These are phyloP conservation scores for Pipistrellus kuhlii DNA, from an alignment of 2,797 vertebrate genomes.

Conservation along the genomic window DNA sequence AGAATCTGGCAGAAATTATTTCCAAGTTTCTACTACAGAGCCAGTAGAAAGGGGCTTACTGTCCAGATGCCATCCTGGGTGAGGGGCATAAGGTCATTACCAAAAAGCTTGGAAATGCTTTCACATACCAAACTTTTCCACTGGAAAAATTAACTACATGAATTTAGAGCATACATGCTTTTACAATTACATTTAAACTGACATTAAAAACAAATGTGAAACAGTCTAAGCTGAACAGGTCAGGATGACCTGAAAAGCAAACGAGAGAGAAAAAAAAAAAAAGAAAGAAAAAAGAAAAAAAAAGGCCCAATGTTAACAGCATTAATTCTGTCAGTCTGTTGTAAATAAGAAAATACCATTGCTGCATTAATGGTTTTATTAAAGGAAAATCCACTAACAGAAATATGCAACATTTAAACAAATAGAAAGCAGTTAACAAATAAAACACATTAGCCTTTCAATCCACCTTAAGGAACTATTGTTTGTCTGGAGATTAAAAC, in stretches of 20 bases:
- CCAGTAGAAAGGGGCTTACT: slow-evolving; percentile 68
- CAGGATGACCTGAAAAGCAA: slow-evolving; percentile 85
- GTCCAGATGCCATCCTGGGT: slow-evolving; percentile 69
- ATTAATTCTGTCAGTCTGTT: slow-evolving; percentile 83
- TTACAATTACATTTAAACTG: slow-evolving; percentile 85
- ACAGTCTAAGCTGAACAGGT: slow-evolving; percentile 87
- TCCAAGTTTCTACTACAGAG: slow-evolving; percentile 69
- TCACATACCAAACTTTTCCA: slow-evolving; percentile 70
- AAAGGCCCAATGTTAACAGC: slow-evolving; percentile 70
- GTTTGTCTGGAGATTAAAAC: slow-evolving; percentile 50
- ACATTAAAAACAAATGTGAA: slow-evolving; percentile 88
- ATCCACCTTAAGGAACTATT: slow-evolving; percentile 48
- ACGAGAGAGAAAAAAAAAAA: slow-evolving; percentile 3
- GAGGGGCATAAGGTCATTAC: slow-evolving; percentile 55
- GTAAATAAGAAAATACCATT: slow-evolving; percentile 77
- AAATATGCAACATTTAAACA: slow-evolving; percentile 74
- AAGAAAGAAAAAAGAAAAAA: background rate
- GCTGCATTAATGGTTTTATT: slow-evolving; percentile 77
- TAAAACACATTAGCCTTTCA: slow-evolving; percentile 53
- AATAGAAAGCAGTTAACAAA: slow-evolving; percentile 74
- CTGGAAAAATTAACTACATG: slow-evolving; percentile 81
- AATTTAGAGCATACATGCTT: slow-evolving; percentile 83
- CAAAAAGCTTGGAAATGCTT: slow-evolving; percentile 70
- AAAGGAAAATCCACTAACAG: slow-evolving; percentile 71
- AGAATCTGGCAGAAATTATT: slow-evolving; percentile 57